These are phyloP conservation scores for Protula sp. DNA, from an alignment of 2,888 invertebrate species.

Conservation along the genomic window DNA sequence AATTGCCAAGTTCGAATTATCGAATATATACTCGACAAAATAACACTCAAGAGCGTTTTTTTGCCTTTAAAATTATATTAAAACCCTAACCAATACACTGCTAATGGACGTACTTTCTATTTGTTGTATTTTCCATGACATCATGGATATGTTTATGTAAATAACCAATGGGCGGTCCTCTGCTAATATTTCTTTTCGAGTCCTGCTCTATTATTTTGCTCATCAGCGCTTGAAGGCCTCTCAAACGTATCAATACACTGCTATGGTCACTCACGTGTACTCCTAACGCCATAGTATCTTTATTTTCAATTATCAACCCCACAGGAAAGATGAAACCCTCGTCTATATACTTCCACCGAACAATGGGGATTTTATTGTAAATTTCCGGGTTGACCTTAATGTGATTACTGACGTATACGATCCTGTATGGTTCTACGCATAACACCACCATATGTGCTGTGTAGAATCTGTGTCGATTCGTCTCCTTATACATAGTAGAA, in stretches of 20 bases:
- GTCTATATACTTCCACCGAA: slow-evolving; percentile 25
- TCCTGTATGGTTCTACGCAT: slow-evolving; percentile 23
- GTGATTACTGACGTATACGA: slow-evolving; percentile 29
- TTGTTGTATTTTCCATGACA: slow-evolving; percentile 13
- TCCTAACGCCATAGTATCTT: slow-evolving; percentile 24
- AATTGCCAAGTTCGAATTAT: too few species aligned
- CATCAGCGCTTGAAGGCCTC: slow-evolving; percentile 21
- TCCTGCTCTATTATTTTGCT: slow-evolving; percentile 19
- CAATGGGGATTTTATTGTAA: slow-evolving; percentile 26
- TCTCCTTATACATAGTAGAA: slow-evolving; percentile 28
- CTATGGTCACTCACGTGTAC: slow-evolving; percentile 31
- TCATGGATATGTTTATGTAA: slow-evolving; percentile 27
- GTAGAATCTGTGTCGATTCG: slow-evolving; percentile 23
- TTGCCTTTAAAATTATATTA: too few species aligned
- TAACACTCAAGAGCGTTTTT: too few species aligned
- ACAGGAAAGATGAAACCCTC: slow-evolving; percentile 33
- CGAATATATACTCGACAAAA: too few species aligned
- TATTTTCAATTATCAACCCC: slow-evolving; percentile 25
- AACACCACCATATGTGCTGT: slow-evolving; percentile 28
- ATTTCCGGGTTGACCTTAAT: slow-evolving; percentile 24
- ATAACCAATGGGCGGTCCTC: slow-evolving; percentile 24
- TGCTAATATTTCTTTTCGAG: slow-evolving; percentile 4
- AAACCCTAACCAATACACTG: too few species aligned
- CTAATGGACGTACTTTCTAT: background rate
- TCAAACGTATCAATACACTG: slow-evolving; percentile 26